Percentiles rank a stretch among this genome's conserved stretches.
phyloP scores from a whole-genome alignment of 2,888 invertebrate species.

The Apotomis betuletana region DNA sequence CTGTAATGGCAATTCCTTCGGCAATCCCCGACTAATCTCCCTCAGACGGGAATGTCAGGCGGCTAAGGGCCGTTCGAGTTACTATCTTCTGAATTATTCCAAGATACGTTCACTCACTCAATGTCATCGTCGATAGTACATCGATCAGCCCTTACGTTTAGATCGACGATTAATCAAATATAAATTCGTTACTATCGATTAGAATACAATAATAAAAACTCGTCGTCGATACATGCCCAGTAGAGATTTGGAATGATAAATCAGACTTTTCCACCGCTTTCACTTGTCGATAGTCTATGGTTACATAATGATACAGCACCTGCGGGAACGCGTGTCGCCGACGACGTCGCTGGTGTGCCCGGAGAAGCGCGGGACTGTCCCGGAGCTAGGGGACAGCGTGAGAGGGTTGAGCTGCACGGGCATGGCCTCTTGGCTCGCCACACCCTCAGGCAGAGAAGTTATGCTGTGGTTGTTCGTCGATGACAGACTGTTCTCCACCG shows the following conservation, averaged over 20 bases:
- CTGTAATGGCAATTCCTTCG: slow-evolving; percentile 73
- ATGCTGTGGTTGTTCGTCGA: slow-evolving; percentile 76
- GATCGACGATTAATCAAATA: slow-evolving; percentile 23
- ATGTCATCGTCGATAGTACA: background rate
- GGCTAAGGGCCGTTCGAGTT: slow-evolving; percentile 7
- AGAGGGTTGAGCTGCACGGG: slow-evolving; percentile 75
- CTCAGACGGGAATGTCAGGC: slow-evolving; percentile 13
- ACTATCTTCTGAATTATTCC: slow-evolving; percentile 15
- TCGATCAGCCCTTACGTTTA: slow-evolving; percentile 7
- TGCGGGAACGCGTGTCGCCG: slow-evolving; percentile 87
- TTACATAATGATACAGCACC: slow-evolving; percentile 90
- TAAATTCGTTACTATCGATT: slow-evolving; percentile 17
- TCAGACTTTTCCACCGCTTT: slow-evolving; percentile 68
- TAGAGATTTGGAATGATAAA: slow-evolving; percentile 66
- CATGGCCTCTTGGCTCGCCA: slow-evolving; percentile 68
- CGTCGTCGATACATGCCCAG: slow-evolving; percentile 1
- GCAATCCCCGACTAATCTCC: slow-evolving; percentile 48
- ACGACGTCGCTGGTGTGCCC: slow-evolving; percentile 91
- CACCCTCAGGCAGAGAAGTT: slow-evolving; percentile 73
- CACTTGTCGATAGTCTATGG: slow-evolving; percentile 34
- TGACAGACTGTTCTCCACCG: slow-evolving; percentile 73
- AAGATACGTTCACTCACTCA: slow-evolving; percentile 2
- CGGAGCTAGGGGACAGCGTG: slow-evolving; percentile 69
- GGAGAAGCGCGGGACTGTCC: slow-evolving; percentile 84
- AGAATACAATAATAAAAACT: background rate